Conservation (phyloP, 2,888 invertebrate species). For the Caenorhabditis doughertyi region DNA sequence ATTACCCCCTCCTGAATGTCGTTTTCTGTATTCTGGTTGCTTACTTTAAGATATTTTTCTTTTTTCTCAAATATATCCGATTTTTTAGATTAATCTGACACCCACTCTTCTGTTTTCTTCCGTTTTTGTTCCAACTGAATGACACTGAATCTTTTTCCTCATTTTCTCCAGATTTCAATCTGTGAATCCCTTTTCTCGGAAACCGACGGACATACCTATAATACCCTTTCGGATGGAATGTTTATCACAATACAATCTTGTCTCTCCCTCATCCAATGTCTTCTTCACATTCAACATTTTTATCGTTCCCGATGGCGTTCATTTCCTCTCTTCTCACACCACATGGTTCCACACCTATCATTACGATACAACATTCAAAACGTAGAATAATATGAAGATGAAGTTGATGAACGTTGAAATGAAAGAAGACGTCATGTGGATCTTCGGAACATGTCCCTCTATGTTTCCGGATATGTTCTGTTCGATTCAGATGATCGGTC, state of each 20-base stretch:
- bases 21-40: too few relatives aligned
- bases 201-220: conserved; percentile 38
- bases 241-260: conserved; percentile 59
- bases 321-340: conserved; percentile 21
- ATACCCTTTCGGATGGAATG: conserved; percentile 53
- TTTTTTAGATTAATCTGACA: too few relatives aligned
- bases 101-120: background rate
- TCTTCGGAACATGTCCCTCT: conserved; percentile 27
- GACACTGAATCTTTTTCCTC: conserved; percentile 8
- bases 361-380: conserved; percentile 46
- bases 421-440: conserved; percentile 46
- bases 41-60: too few relatives aligned
- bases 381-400: background rate
- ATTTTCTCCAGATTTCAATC: conserved; percentile 26
- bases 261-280: conserved; percentile 22
- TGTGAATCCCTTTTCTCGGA: conserved; percentile 36
- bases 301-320: conserved; percentile 41
- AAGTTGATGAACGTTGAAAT: conserved; percentile 25
- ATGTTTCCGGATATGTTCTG: conserved; percentile 30
- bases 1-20: too few relatives aligned
- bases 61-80: too few relatives aligned
- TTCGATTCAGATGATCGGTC: conserved; percentile 37
- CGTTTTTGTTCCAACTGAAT: conserved; percentile 15
- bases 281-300: conserved; percentile 34
- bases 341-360: conserved; percentile 62